phyloP scores from a whole-genome alignment of 2,113 vertebrate species.

The Collichthys lucidus region DNA sequence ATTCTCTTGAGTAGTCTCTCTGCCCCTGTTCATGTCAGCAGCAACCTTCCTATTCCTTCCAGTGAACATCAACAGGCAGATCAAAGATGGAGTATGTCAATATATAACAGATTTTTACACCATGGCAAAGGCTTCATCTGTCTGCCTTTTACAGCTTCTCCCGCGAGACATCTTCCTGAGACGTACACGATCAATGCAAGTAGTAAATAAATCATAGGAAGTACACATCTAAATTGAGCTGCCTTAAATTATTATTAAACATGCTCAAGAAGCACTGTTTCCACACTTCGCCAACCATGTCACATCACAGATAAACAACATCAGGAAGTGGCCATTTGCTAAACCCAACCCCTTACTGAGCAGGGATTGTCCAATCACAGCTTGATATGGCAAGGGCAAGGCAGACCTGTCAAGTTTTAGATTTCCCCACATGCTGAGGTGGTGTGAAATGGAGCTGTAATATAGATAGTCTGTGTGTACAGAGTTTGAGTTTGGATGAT shows the following conservation, averaged over 20 bases:
- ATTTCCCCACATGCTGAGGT: neutral
- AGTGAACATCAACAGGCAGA: constrained; percentile 39
- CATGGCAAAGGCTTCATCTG: neutral
- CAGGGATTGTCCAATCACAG: neutral
- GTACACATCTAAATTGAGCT: constrained; percentile 6
- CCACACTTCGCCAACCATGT: neutral
- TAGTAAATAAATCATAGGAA: neutral
- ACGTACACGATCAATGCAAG: neutral
- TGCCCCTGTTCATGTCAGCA: constrained; percentile 33
- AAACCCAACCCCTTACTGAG: neutral
- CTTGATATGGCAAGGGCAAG: no score
- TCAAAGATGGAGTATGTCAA: constrained; percentile 26
- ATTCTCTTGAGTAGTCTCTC: constrained; percentile 24
- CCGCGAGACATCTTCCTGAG: neutral
- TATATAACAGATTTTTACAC: constrained; percentile 30
- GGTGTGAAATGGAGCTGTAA: neutral
- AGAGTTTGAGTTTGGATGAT: no score
- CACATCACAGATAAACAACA: constrained; percentile 1
- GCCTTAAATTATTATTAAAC: constrained; percentile 12
- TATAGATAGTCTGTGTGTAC: neutral
- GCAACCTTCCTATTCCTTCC: constrained; percentile 8
- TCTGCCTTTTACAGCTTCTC: constrained; percentile 18
- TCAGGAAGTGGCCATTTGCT: neutral
- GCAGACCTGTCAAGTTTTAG: neutral
- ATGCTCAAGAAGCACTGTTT: constrained; percentile 3